Percentiles rank a stretch among this genome's conserved stretches.
Evolutionary conservation across 2,888 invertebrate genomes (phyloP).

Genomic region (Epistrophe eligans): DNA sequence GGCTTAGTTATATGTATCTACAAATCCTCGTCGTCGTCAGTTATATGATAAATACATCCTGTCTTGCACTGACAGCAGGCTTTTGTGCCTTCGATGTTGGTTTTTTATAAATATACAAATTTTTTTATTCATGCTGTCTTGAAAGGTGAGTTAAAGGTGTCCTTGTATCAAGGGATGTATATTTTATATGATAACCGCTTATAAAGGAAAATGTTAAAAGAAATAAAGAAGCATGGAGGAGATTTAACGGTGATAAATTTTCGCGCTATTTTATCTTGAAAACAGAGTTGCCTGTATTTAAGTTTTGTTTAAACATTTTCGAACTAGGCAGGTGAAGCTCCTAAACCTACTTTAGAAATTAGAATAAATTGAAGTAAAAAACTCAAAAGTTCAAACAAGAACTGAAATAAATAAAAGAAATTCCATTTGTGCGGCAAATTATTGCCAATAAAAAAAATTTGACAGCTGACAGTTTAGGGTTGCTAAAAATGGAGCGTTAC

Average conservation of each 20-base stretch:
- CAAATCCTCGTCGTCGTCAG: constrained; percentile 25
- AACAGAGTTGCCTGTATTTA: constrained; percentile 51
- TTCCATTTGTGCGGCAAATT: no score
- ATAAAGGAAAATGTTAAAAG: constrained; percentile 41
- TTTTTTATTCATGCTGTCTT: constrained; percentile 48
- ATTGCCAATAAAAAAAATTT: no score
- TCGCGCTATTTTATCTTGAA: constrained; percentile 34
- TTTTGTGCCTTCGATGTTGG: constrained; percentile 29
- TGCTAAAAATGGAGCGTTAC: no score
- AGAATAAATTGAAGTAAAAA: no score
- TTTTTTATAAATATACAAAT: background rate
- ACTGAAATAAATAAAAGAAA: no score
- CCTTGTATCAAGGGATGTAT: constrained; percentile 55
- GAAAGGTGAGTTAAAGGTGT: constrained; percentile 49
- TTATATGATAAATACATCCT: constrained; percentile 72
- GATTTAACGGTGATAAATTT: constrained; percentile 60
- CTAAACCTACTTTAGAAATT: no score
- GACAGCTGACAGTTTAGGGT: no score
- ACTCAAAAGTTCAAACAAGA: no score
- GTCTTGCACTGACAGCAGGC: constrained; percentile 58
- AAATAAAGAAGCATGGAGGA: constrained; percentile 31
- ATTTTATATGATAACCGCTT: constrained; percentile 35
- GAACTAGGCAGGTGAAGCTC: no score
- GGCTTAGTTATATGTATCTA: background rate
- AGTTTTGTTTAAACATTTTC: background rate